Base-by-base conservation (phyloP, 2,888 invertebrate species). In the Lasioglossum lativentre region DNA sequence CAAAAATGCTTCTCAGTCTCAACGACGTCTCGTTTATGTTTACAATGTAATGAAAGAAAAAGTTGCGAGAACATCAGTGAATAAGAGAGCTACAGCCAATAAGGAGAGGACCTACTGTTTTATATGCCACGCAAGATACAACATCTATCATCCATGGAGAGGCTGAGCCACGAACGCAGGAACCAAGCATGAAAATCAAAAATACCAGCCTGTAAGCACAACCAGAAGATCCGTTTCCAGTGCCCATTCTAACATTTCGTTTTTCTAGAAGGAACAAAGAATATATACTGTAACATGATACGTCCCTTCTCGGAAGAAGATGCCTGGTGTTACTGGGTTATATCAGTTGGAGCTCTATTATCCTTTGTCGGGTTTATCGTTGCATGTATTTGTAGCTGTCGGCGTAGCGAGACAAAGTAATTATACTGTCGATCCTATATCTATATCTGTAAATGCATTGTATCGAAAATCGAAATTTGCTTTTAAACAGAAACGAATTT, bases 361-460 rank as follows among this genome's bases (percentile, higher is more conserved):
- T 96, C 94, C 92, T 94, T 96, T 74, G 95, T 96, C 80, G 96
- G 96, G 83, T 95, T 96, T 92, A 95, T 97, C 89, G 96, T 97
- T 86, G 96, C 96, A 90, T 97, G 97, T 95, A 96, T 97, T 89
- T 97, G 97, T 94, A 97, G 97, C 94, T 97, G 97, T 95, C 97
- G 97, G 92, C 97, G 97, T 92, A 97, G 96, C 92, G 96, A 97
- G 93, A 97, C 97, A 94, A 97, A 97, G 97, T 97, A 96, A 97
- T 96, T 79, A 47, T 76, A 4, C 14, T 68, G 23, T 10, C 0
- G 47, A 23, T 14, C 14, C 12, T 47, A 8, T 59, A 59, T 14
- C 8, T 68, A 42, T 10, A 34, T 66, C 19, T 23, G 1, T 66
- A 30, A 66, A 19, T 38, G 16, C 66, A 8, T 6, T 1, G 8